Base-by-base conservation (phyloP, 2,888 invertebrate genomes). In the Desoria tigrina region DNA sequence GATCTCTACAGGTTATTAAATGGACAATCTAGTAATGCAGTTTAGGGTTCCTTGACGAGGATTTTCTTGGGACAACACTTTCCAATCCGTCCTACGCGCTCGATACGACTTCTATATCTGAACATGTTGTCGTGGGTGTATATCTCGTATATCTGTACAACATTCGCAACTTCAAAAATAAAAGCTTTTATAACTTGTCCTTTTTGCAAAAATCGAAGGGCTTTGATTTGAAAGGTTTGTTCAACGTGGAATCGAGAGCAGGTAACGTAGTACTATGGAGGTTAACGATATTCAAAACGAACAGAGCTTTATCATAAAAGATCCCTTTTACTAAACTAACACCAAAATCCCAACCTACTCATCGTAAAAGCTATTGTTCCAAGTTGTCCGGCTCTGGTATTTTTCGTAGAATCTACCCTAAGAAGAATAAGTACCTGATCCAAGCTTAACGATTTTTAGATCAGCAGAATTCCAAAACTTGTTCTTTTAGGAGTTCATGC, bases 1-100 rank as follows among this genome's bases (percentile, higher is more conserved):
- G 69, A 69, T 66, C 65, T 69, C 58, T 45, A 42, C 45, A 58
- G 58, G 45, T 58, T 58, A 45, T 58, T 45, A 45, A 58, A 58
- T 45, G 18, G 45, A 9, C 49, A 45, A 28, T 16, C 32, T 11
- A 21, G 7, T 27, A 54, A 18, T 28, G 51, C 23, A 51, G 51
- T 51, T n/a, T 23, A 21, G 7, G 26, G 24, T 51, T 51, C 51
- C 42, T 23, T 45, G 45, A 58, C 42, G 58, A 58, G 28, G 26
- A 4, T 26, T 32, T 57, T 42, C 21, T 58, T 58, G 28, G 58
- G n/a, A 58, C 58, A 58, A 26, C 45, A 58, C 45, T 58, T 58
- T 58, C 58, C 42, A 58, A 58, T 45, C 32, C 58, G n/a, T 58
- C 58, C 58, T 58, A 58, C 58, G 45, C 58, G 42, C 24, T 57